Evolutionary conservation across 2,888 invertebrate genomes (phyloP), one percentile per base, ranked within the genome.

Genomic region (Tipula confusa): DNA sequence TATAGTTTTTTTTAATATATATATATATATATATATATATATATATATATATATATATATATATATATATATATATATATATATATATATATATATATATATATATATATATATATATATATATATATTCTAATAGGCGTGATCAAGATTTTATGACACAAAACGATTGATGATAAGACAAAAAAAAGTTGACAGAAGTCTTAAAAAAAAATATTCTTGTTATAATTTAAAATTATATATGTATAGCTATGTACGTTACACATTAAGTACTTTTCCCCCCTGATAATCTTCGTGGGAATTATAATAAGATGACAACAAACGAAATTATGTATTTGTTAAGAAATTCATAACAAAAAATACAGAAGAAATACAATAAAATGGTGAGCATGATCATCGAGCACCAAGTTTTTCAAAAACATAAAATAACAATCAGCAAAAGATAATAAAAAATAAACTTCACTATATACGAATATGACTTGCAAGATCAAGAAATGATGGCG

Each of bases 401-500:
- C 80, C 80, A 29, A 29, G 80, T 80, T 15, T 29, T 29, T 6
- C 29, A 29, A 80, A 80, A 15, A 29, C n/a, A 80, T 7, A 2
- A 79, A 79, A 18, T 13, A 80, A 80, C 29, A 80, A 29, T 29
- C 80, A 80, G 29, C 80, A 80, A 80, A 80, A 29, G 7, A 80
- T 80, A 80, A 29, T n/a, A 29, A 29, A 29, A 29, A 28, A 79
- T 36, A 5, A 1, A 36, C 9, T 15, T 79, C 3, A 24, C 24
- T 28, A 11, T 79, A 79, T 11, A 79, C 9, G 33, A 82, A 33
- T 31, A 82, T 82, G 82, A 82, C 82, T 82, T 82, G 82, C 82
- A 82, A 82, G 29, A 82, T 82, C 82, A 82, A 82, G 82, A 82
- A 82, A 33, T 36, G 82, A 82, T 82, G 82, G 82, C 82, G 82